Conservation (phyloP, 2,888 invertebrate genomes). For the Diaprepes abbreviatus region DNA sequence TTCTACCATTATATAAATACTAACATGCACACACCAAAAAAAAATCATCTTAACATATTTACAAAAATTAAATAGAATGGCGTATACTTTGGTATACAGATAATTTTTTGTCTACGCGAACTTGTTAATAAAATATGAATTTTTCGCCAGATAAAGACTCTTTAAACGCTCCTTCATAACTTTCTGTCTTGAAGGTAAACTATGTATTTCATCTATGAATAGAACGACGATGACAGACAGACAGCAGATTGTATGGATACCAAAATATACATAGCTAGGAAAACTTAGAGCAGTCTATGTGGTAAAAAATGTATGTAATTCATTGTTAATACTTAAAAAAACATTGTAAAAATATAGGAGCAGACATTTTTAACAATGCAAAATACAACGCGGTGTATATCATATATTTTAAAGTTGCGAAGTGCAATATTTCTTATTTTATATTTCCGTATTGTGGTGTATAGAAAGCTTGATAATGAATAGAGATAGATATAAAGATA, state of each 20-base stretch:
- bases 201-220: too few species aligned
- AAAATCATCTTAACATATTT: slow-evolving; percentile 30
- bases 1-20: slow-evolving; percentile 43
- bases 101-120: too few species aligned
- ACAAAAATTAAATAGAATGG: slow-evolving; percentile 27
- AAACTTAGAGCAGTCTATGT: slow-evolving; percentile 11
- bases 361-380: slow-evolving; percentile 20
- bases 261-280: slow-evolving; percentile 14
- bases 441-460: slow-evolving; percentile 18
- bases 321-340: slow-evolving; percentile 14
- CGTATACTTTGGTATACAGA: slow-evolving; percentile 33
- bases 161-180: too few species aligned
- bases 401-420: slow-evolving; percentile 1
- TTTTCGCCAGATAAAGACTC: too few species aligned
- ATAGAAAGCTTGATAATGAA: slow-evolving; percentile 30
- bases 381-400: slow-evolving; percentile 15
- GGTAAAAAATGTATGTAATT: slow-evolving; percentile 23
- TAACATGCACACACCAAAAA: slow-evolving; percentile 41
- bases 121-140: too few species aligned
- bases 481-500: slow-evolving; percentile 9
- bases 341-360: slow-evolving; percentile 28
- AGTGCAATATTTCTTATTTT: slow-evolving; percentile 6
- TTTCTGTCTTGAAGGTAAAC: too few species aligned
- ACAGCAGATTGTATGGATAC: background rate
- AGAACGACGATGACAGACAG: too few species aligned